phyloP scores from a whole-genome alignment of 1,140 invertebrate species.

The Drosophila varians region DNA sequence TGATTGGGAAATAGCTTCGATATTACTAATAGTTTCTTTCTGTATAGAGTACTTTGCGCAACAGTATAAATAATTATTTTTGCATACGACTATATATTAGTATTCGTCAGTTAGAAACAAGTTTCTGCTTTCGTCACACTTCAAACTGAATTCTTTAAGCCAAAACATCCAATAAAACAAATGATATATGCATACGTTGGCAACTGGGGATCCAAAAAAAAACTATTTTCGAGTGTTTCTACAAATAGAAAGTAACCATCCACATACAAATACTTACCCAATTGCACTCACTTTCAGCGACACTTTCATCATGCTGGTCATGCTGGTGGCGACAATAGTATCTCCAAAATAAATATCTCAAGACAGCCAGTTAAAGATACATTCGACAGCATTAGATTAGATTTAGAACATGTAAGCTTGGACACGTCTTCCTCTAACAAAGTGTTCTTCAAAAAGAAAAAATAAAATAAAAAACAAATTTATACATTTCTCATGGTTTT shows the following conservation, averaged over 20 bases:
- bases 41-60: not conserved
- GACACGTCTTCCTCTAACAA: not conserved
- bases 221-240: slow-evolving; percentile 8
- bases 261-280: not conserved
- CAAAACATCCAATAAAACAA: slow-evolving; percentile 4
- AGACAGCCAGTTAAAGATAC: not conserved
- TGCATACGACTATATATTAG: not conserved
- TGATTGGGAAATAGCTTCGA: no score
- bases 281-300: slow-evolving; percentile 4
- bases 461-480: not conserved
- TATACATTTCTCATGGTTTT: not conserved
- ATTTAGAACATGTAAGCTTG: not conserved
- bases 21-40: not conserved
- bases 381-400: not conserved
- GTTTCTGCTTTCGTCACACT: slow-evolving; percentile 4
- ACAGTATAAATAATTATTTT: not conserved
- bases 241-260: slow-evolving; percentile 28
- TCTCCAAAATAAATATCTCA: not conserved
- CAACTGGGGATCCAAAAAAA: slow-evolving; percentile 1
- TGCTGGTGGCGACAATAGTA: slow-evolving; percentile 1
- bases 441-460: not conserved
- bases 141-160: slow-evolving; percentile 4
- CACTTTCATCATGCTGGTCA: slow-evolving; percentile 19
- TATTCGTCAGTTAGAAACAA: slow-evolving; percentile 5
- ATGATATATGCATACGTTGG: not conserved